A percentile compares a stretch with the other conserved stretches of the same genome.
Evolutionary conservation across 2,888 invertebrate genomes (phyloP).

Genomic region (Drosophila mimica): DNA sequence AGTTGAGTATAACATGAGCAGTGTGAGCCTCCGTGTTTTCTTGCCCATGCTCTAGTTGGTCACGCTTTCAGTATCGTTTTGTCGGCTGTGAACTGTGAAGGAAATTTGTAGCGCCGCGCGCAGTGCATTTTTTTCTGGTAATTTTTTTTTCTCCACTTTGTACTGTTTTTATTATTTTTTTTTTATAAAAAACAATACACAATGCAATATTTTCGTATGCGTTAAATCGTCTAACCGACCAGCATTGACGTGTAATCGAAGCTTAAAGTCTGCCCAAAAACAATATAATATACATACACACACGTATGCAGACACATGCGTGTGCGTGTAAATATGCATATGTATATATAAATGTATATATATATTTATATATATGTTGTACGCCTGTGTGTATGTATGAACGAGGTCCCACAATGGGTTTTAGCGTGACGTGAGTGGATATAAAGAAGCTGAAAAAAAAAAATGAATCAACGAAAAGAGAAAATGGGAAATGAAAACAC

Average conservation of each 20-base stretch:
- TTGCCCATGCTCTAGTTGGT: slow-evolving; percentile 37
- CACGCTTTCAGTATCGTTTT: slow-evolving; percentile 65
- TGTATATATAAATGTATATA: slow-evolving; percentile 1
- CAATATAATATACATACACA: slow-evolving; percentile 59
- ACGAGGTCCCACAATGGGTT: slow-evolving; percentile 57
- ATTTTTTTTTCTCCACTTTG: slow-evolving; percentile 63
- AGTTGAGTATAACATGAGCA: slow-evolving; percentile 12
- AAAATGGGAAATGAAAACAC: slow-evolving; percentile 61
- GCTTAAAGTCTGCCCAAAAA: slow-evolving; percentile 42
- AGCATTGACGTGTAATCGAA: slow-evolving; percentile 47
- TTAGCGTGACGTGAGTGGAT: slow-evolving; percentile 75
- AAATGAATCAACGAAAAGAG: slow-evolving; percentile 66
- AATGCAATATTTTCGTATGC: slow-evolving; percentile 44
- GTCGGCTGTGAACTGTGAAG: slow-evolving; percentile 66
- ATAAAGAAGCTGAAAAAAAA: slow-evolving; percentile 52
- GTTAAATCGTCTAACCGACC: slow-evolving; percentile 32
- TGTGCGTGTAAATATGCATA: slow-evolving; percentile 40
- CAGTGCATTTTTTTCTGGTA: slow-evolving; percentile 80
- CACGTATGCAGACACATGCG: slow-evolving; percentile 54
- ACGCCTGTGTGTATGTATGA: slow-evolving; percentile 27
- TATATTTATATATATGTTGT: slow-evolving; percentile 4
- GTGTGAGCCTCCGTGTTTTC: slow-evolving; percentile 24
- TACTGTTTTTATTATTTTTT: slow-evolving; percentile 47
- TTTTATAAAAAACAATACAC: slow-evolving; percentile 26
- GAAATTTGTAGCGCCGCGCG: slow-evolving; percentile 73